Conservation (phyloP, 2,797 vertebrate genomes). For the Babyrousa celebensis region DNA sequence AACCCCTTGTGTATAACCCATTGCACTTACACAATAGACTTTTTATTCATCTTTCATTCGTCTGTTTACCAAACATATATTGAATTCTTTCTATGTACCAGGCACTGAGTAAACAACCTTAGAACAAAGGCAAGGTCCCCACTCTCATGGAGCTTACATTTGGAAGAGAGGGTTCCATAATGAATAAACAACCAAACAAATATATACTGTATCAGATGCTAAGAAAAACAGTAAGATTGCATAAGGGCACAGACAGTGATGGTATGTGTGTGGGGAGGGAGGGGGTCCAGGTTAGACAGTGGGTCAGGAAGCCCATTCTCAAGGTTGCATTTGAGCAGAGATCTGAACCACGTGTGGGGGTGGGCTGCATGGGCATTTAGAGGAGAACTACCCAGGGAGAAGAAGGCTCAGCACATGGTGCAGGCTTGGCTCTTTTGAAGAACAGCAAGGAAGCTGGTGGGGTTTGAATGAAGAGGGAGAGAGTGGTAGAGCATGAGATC, state of each 20-base stretch:
- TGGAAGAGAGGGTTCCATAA: not conserved
- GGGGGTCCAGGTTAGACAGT: not conserved
- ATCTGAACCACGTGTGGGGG: not conserved
- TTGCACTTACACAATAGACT: not conserved
- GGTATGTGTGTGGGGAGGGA: not conserved
- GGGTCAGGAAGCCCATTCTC: not conserved
- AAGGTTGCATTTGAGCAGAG: not conserved
- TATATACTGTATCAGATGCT: not conserved
- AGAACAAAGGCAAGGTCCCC: not conserved
- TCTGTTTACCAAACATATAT: not conserved
- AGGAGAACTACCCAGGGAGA: not conserved
- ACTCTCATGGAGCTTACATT: not conserved
- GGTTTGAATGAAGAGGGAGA: not conserved
- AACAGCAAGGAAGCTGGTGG: not conserved
- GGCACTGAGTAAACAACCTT: not conserved
- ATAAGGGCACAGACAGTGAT: not conserved
- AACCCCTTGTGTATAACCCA: not conserved
- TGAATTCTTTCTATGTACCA: not conserved
- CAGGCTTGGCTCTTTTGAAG: not conserved
- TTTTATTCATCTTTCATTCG: slow-evolving; percentile 26
- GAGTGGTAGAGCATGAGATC: too few relatives aligned
- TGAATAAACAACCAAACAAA: not conserved
- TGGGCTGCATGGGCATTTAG: not conserved
- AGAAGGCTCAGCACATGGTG: not conserved
- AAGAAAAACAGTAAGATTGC: not conserved